Base-by-base conservation (phyloP, 2,888 invertebrate species). In the Trissolcus japonicus region DNA sequence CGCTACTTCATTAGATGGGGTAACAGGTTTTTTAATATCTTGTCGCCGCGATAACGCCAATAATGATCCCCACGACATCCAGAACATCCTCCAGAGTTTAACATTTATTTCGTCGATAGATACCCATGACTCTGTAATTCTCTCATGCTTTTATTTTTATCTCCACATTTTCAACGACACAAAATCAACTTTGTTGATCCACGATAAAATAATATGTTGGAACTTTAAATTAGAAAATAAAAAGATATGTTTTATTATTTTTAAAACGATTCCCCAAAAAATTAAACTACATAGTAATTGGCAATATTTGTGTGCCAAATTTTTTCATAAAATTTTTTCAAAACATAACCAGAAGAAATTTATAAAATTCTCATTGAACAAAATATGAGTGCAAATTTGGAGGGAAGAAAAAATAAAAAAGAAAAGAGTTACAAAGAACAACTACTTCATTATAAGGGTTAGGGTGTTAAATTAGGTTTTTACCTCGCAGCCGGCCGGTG, bases 1-100 rank as follows among this genome's bases (percentile, higher is more conserved):
- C 69, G 75, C 76, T 79, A 74, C 79, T 80, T 79, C 81, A 77
- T 80, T 80, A 81, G 65, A 59, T 40, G 72, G 66, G 63, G 74
- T 71, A 81, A 77, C 77, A 77, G 78, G 79, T 73, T 76, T 71
- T 79, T 81, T 78, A 81, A 80, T 66, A 79, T 61, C 79, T 79
- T 80, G 79, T 81, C 66, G 51, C 17, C 51, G 50, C 59, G 78
- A 79, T 81, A 80, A 78, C 72, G 7, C 62, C 40, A 76, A 78
- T 79, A 80, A 79, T 78, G 78, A 65, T 65, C 67, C 17, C 61
- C 46, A 21, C 62, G 62, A 78, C 72, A 78, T 73, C 65, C 56
- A 54, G 69, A 78, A 76, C 71, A 72, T 72, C 73, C 68, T 41
- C 19, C 63, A 60, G 17, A 4, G 35, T 25, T 53, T 43, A 41